These are phyloP conservation scores for Anastatus disparis DNA, from an alignment of 1,140 invertebrate species.

Conservation along the genomic window DNA sequence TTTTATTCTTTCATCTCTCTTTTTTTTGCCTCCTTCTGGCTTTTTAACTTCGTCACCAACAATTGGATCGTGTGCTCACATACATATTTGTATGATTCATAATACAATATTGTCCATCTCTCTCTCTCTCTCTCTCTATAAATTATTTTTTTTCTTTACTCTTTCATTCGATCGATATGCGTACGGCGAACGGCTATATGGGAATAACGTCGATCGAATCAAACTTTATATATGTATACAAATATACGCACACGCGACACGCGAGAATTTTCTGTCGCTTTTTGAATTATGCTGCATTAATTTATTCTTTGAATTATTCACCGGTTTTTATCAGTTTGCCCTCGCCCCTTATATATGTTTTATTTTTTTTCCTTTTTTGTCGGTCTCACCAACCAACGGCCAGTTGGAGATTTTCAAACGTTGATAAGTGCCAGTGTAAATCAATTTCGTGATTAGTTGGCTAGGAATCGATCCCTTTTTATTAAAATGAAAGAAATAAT, in stretches of 20 bases:
- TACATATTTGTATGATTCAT: slow-evolving; percentile 32
- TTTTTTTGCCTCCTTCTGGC: slow-evolving; percentile 28
- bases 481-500: slow-evolving; percentile 21
- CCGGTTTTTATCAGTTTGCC: slow-evolving; percentile 35
- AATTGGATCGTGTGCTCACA: slow-evolving; percentile 24
- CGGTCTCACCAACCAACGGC: background rate
- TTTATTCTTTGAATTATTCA: slow-evolving; percentile 43
- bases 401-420: slow-evolving; percentile 38
- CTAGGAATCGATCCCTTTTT: slow-evolving; percentile 30
- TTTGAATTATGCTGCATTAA: slow-evolving; percentile 40
- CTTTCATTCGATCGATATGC: slow-evolving; percentile 20
- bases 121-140: too few species aligned
- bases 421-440: slow-evolving; percentile 38
- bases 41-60: slow-evolving; percentile 22
- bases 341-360: too few species aligned
- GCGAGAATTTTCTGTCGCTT: slow-evolving; percentile 34
- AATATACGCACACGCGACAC: slow-evolving; percentile 34
- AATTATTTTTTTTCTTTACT: too few species aligned
- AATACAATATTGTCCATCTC: slow-evolving; percentile 21
- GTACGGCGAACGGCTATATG: background rate
- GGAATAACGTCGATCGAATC: slow-evolving; percentile 36
- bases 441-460: slow-evolving; percentile 41
- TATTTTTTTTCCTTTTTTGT: slow-evolving; percentile 24
- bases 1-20: slow-evolving; percentile 34
- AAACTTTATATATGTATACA: slow-evolving; percentile 28